Percentiles rank a stretch among this genome's conserved stretches.
Conservation (phyloP, 2,888 invertebrate genomes). For the Nephrocerus scutellatus region DNA sequence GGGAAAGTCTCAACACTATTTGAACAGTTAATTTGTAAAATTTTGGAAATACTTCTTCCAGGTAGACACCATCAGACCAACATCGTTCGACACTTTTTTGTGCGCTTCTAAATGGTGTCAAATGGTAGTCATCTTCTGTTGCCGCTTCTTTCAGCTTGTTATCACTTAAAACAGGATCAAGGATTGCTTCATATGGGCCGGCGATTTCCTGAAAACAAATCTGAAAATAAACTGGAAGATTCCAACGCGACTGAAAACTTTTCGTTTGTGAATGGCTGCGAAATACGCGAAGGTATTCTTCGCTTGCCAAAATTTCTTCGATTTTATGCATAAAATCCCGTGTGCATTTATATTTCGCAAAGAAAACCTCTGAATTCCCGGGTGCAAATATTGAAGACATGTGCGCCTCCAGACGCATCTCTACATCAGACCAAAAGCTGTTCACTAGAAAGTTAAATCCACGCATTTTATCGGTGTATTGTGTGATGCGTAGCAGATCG, state of each 20-base stretch:
- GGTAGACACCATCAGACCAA: slow-evolving; percentile 74
- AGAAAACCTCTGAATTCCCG: slow-evolving; percentile 84
- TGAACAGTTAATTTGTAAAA: slow-evolving; percentile 87
- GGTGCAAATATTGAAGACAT: slow-evolving; percentile 82
- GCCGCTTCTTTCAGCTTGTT: slow-evolving; percentile 20
- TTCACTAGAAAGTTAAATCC: slow-evolving; percentile 74
- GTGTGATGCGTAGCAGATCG: slow-evolving; percentile 50
- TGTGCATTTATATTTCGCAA: slow-evolving; percentile 72
- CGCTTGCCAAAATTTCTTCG: slow-evolving; percentile 55
- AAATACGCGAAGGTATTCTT: slow-evolving; percentile 54
- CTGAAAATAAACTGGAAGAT: slow-evolving; percentile 94
- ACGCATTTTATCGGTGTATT: slow-evolving; percentile 49
- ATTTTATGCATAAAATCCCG: slow-evolving; percentile 67
- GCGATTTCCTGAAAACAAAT: slow-evolving; percentile 86
- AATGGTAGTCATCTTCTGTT: slow-evolving; percentile 25
- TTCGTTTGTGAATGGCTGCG: slow-evolving; percentile 64
- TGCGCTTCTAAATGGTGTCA: slow-evolving; percentile 47
- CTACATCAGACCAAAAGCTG: slow-evolving; percentile 82
- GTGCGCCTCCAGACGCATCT: slow-evolving; percentile 71
- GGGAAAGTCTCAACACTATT: slow-evolving; percentile 69
- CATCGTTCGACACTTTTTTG: slow-evolving; percentile 55
- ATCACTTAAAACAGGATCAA: slow-evolving; percentile 35
- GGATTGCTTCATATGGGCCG: slow-evolving; percentile 48
- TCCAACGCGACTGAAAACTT: slow-evolving; percentile 80
- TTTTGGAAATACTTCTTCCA: slow-evolving; percentile 69